Conservation (phyloP, 2,888 invertebrate genomes). For the Tipula vernalis region DNA sequence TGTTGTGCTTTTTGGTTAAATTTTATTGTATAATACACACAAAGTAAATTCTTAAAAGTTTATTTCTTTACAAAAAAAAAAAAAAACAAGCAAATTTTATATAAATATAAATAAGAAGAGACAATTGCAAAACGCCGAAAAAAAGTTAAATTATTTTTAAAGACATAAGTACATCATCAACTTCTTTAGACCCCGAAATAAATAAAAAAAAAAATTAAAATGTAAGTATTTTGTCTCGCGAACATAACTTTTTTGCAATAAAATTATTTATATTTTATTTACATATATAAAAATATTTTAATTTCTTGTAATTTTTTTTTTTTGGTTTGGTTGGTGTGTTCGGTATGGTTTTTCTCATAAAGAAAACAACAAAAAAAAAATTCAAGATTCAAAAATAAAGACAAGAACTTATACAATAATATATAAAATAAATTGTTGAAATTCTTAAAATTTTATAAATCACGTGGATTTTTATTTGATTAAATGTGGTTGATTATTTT, state of each 20-base stretch:
- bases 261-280: background rate
- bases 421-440: background rate
- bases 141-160: background rate
- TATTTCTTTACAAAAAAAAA: background rate
- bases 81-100: background rate
- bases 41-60: background rate
- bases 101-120: background rate
- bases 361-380: background rate
- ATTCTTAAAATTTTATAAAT: slow-evolving; percentile 4
- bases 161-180: background rate
- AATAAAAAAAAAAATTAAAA: background rate
- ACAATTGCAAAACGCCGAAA: background rate
- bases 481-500: background rate
- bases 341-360: background rate
- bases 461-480: background rate
- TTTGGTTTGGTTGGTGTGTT: background rate
- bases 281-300: background rate
- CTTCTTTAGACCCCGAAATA: background rate
- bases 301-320: background rate
- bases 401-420: background rate
- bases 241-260: background rate
- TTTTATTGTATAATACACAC: background rate
- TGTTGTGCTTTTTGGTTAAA: background rate
- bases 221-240: background rate
- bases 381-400: background rate